These are phyloP conservation scores for Nettapus auritus DNA, from an alignment of 2,113 vertebrate species.

Conservation along the genomic window DNA sequence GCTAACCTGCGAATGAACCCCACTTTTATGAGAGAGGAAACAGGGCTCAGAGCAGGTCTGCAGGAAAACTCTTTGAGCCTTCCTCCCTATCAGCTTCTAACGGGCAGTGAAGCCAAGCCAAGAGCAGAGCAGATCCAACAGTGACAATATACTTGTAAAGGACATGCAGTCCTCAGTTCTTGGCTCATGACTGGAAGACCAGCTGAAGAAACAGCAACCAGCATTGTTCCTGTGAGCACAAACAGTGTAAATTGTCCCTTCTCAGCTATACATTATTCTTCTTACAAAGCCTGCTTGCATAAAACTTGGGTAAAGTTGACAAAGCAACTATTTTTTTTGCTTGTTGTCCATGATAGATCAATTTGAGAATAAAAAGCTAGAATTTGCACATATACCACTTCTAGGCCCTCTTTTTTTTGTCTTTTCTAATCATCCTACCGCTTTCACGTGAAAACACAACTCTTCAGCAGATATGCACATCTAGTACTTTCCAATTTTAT, in stretches of 20 bases:
- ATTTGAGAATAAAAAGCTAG: neutral
- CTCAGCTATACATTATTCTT: neutral
- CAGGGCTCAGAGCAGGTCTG: neutral
- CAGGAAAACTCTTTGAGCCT: neutral
- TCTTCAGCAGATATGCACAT: neutral
- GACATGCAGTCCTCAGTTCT: neutral
- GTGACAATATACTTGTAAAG: neutral
- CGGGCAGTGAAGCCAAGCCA: neutral
- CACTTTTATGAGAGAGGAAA: neutral
- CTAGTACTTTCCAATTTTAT: neutral
- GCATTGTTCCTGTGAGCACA: neutral
- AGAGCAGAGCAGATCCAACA: neutral
- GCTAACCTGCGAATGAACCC: accelerated
- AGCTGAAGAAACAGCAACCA: neutral
- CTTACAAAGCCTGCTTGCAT: neutral
- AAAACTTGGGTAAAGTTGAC: neutral
- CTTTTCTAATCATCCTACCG: neutral
- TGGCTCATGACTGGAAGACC: neutral
- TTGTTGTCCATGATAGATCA: neutral
- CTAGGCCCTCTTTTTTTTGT: neutral
- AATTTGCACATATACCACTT: neutral
- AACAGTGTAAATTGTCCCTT: neutral
- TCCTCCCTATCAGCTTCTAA: neutral
- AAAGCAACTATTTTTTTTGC: neutral
- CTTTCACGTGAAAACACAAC: neutral